Percentiles rank a stretch among this genome's conserved stretches.
Conservation (phyloP, 2,113 vertebrate genomes). For the Crocuta crocuta region DNA sequence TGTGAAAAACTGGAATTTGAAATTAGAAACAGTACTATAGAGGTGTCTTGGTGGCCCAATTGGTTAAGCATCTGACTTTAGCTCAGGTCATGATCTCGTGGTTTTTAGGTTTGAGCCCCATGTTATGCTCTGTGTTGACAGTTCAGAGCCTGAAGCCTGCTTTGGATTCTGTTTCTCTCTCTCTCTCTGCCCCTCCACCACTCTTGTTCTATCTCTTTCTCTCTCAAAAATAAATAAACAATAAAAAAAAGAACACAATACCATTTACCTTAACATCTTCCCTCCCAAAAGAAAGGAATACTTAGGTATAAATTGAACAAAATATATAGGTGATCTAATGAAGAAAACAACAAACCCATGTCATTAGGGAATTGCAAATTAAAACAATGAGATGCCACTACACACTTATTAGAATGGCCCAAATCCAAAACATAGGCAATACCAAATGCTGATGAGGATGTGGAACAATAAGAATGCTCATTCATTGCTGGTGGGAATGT, state of each 20-base stretch:
- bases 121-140: too few species aligned
- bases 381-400: neutral
- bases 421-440: neutral
- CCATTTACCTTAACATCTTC: neutral
- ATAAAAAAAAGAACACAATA: neutral
- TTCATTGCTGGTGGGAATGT: neutral
- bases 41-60: too few species aligned
- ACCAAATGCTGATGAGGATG: neutral
- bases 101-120: too few species aligned
- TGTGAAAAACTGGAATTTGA: too few species aligned
- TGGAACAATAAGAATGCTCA: neutral
- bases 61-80: too few species aligned
- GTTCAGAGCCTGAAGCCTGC: too few species aligned
- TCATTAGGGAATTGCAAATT: neutral
- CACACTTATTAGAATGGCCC: neutral
- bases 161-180: too few species aligned
- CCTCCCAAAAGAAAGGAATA: neutral
- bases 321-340: neutral
- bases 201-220: too few species aligned
- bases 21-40: too few species aligned
- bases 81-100: too few species aligned
- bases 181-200: too few species aligned
- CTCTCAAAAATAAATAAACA: too few species aligned
- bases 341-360: neutral
- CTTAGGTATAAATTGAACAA: neutral